Evolutionary conservation across 1,140 invertebrate species (phyloP).

Genomic region (Littorina saxatilis): DNA sequence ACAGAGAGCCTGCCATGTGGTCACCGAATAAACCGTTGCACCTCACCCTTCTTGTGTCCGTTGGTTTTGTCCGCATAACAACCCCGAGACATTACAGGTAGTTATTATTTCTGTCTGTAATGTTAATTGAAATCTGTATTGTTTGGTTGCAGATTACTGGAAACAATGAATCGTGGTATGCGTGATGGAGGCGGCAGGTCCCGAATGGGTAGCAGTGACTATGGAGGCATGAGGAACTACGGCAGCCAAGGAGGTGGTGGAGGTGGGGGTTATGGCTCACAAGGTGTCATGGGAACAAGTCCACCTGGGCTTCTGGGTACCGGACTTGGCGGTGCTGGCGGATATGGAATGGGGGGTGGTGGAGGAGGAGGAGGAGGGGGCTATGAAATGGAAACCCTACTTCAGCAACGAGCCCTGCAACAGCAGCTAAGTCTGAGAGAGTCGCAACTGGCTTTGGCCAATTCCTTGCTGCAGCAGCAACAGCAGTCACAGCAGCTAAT

Average conservation of each 20-base stretch:
- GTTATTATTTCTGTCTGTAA: too few relatives aligned
- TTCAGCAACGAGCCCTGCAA: conserved; percentile 37
- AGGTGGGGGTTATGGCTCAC: background rate
- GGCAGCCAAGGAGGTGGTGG: background rate
- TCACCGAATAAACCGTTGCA: too few relatives aligned
- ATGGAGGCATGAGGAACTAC: background rate
- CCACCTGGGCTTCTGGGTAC: background rate
- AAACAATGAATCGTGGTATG: conserved; percentile 22
- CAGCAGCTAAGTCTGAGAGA: conserved; percentile 41
- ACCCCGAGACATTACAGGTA: too few relatives aligned
- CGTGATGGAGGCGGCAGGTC: conserved; percentile 12
- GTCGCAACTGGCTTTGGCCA: conserved; percentile 47
- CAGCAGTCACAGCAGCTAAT: background rate
- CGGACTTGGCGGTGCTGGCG: background rate
- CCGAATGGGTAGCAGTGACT: background rate
- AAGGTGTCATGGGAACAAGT: background rate
- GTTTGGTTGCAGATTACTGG: background rate
- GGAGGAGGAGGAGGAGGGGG: conserved; percentile 13
- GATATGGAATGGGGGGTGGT: background rate
- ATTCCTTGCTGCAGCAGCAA: conserved; percentile 44
- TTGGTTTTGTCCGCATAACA: too few relatives aligned
- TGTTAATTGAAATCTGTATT: too few relatives aligned
- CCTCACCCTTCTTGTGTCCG: too few relatives aligned
- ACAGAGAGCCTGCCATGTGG: too few relatives aligned
- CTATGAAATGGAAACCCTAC: conserved; percentile 25